These are phyloP conservation scores for Alviniconcha marisindica DNA, from an alignment of 1,140 invertebrate species.

Conservation along the genomic window DNA sequence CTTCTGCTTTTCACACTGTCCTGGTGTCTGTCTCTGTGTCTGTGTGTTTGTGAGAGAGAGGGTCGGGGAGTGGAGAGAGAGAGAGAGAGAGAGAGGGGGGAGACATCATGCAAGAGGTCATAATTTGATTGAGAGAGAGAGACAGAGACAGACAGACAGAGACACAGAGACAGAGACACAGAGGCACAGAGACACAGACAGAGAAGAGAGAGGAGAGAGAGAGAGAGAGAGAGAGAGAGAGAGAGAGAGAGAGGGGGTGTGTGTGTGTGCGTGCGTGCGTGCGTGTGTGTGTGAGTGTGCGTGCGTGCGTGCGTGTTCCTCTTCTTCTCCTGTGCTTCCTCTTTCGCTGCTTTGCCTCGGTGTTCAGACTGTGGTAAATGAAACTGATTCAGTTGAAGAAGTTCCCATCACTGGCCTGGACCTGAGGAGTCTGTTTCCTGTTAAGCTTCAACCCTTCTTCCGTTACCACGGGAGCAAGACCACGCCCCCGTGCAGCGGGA, in stretches of 20 bases:
- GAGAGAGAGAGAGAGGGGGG: no score
- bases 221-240: no score
- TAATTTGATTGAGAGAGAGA: not conserved
- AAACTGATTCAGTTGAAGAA: not conserved
- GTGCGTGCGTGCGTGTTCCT: slow-evolving; percentile 7
- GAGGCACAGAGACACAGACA: not conserved
- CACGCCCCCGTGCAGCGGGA: slow-evolving; percentile 84
- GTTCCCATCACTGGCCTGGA: not conserved
- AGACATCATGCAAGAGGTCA: no score
- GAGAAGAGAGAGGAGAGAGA: not conserved
- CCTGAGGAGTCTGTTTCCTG: slow-evolving; percentile 60
- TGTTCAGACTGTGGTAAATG: no score
- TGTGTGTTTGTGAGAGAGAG: not conserved
- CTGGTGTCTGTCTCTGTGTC: not conserved
- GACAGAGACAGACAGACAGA: not conserved
- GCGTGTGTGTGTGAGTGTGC: slow-evolving; percentile 15
- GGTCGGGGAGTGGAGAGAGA: not conserved
- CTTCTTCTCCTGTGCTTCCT: no score
- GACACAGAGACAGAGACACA: not conserved
- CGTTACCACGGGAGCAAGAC: slow-evolving; percentile 85
- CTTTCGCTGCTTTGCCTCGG: not conserved
- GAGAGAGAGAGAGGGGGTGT: not conserved
- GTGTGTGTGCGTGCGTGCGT: not conserved
- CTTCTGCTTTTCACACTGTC: not conserved
- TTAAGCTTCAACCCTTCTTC: slow-evolving; percentile 73